Evolutionary conservation across 2,888 invertebrate genomes (phyloP).

Genomic region (Leptothorax acervorum): DNA sequence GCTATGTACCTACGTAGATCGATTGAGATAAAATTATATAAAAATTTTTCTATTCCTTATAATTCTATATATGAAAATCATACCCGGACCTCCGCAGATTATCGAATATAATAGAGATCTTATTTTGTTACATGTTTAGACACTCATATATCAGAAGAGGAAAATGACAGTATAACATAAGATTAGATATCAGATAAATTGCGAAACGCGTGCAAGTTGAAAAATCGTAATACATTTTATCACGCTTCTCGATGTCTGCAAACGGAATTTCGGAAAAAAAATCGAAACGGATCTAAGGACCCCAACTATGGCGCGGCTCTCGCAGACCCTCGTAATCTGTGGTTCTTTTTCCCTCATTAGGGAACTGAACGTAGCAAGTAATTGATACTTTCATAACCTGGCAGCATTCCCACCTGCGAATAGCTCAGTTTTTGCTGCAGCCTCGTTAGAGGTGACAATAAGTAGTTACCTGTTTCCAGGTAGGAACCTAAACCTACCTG

Average conservation of each 20-base stretch:
- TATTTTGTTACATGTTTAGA: too few species aligned
- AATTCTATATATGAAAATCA: not conserved
- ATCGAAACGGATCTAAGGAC: conserved; percentile 62
- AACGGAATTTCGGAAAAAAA: conserved; percentile 58
- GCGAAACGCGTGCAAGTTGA: not conserved
- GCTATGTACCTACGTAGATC: conserved; percentile 64
- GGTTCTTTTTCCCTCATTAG: conserved; percentile 82
- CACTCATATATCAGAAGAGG: not conserved
- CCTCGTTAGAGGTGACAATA: conserved; percentile 85
- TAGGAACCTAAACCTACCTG: conserved; percentile 71
- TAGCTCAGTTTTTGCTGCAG: conserved; percentile 79
- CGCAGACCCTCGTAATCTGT: conserved; percentile 63
- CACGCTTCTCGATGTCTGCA: not conserved
- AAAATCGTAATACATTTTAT: conserved; percentile 15
- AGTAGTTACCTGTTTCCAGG: conserved; percentile 83
- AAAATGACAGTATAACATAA: not conserved
- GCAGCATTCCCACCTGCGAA: conserved; percentile 84
- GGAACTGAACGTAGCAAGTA: conserved; percentile 82
- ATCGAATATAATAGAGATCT: not conserved
- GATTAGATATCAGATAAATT: conserved; percentile 1
- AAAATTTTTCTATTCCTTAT: not conserved
- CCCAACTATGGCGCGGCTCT: conserved; percentile 58
- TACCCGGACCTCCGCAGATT: not conserved
- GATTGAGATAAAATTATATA: conserved; percentile 13
- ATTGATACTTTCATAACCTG: conserved; percentile 85